Evolutionary conservation across 2,113 vertebrate species (phyloP), one percentile per base, ranked within the genome.

Genomic region (Cephalopholis sonnerati): DNA sequence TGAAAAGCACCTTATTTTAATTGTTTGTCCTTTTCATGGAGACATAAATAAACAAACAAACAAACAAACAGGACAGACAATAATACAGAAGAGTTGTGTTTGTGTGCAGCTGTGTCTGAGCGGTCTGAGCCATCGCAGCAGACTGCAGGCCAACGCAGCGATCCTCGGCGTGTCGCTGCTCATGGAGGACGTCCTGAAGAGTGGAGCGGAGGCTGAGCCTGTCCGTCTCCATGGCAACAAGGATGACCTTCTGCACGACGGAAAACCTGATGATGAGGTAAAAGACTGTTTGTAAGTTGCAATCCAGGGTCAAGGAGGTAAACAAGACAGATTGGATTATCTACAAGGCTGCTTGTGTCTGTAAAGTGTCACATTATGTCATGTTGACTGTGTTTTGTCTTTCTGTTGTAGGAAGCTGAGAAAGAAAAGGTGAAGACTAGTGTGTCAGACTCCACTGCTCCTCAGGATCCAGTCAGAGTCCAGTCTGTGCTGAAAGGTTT

Each of bases 51-150:
- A 18, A 7, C 32, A 36, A 36, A 36, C 32, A 32, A n/a, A 32
- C 7, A 36, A 36, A 36, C 32, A 36, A 36, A 36, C 32, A 36
- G 32, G 22, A 0, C 2, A 18, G 73, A 55, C 50, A 12, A 74
- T 5, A 18, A 16, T 4, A 58, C 9, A 62, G 22, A 25, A 0
- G 18, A 13, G 32, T 39, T 39, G 18, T 65, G 51, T 82, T 24
- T 61, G 22, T 61, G 44, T 85, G 63, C 51, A 96, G 95, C 72
- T 96, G 61, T 96, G 96, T 74, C 83, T 96, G 29, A 94, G 95
- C 55, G 87, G 91, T 2, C 90, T 96, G 84, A 93, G 67, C 5
- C 86, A 91, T 25, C 66, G 59, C 64, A 93, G 95, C 55, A 53
- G 54, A 78, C 90, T 82, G 73, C 91, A 63, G 74, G 95, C 93